These are phyloP conservation scores for Acanthornis magna DNA, from an alignment of 2,797 vertebrate genomes.

Conservation along the genomic window DNA sequence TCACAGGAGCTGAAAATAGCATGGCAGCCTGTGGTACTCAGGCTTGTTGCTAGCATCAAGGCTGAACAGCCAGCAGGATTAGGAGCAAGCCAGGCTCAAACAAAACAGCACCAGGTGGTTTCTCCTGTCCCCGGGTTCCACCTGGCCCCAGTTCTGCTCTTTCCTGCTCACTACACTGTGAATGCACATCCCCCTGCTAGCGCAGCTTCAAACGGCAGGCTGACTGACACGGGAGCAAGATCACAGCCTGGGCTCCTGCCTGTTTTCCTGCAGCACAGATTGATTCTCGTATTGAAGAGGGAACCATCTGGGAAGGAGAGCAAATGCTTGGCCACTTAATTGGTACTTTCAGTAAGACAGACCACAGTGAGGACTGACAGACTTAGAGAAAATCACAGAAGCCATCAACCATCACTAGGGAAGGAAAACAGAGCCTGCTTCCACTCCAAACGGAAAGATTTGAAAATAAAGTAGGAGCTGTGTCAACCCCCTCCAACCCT, in stretches of 20 bases:
- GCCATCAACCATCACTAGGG: not conserved
- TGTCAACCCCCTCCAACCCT: not conserved
- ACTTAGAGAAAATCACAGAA: not conserved
- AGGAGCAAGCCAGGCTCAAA: slow-evolving; percentile 5
- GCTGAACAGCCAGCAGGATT: slow-evolving; percentile 56
- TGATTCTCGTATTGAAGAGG: not conserved
- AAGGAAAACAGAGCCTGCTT: not conserved
- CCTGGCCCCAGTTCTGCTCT: not conserved
- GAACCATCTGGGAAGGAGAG: slow-evolving; percentile 23
- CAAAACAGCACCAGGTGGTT: slow-evolving; percentile 6
- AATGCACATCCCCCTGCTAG: not conserved
- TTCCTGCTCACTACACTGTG: not conserved
- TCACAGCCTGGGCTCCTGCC: not conserved
- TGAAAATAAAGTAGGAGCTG: not conserved
- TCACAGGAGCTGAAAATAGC: slow-evolving; percentile 26
- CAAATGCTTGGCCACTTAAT: slow-evolving; percentile 25
- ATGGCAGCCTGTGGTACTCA: not conserved
- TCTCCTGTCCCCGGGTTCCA: not conserved
- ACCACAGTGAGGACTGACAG: not conserved
- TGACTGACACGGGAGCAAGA: not conserved
- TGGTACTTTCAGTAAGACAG: slow-evolving; percentile 33
- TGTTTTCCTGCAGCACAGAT: not conserved
- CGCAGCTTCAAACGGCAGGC: not conserved
- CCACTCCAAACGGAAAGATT: not conserved
- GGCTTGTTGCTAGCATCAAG: slow-evolving; percentile 22